Evolutionary conservation across 2,888 invertebrate species (phyloP).

Genomic region (Neoascia interrupta): DNA sequence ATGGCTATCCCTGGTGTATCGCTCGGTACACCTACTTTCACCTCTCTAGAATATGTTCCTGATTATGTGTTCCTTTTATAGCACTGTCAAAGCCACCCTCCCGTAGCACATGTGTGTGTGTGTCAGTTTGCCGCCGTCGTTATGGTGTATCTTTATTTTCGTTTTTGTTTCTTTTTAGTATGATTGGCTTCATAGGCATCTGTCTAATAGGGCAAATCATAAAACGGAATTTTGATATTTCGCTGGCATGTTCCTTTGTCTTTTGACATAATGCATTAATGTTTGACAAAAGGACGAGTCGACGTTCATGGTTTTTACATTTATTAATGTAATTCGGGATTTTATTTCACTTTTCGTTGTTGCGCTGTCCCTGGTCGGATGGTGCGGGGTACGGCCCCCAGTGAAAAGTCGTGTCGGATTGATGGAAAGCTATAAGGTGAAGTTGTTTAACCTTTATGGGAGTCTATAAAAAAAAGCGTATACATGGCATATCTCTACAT

Average conservation of each 20-base stretch:
- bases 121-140: neutral
- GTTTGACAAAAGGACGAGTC: slow-evolving; percentile 38
- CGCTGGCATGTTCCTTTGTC: slow-evolving; percentile 36
- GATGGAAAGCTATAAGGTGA: slow-evolving; percentile 57
- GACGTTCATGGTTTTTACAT: slow-evolving; percentile 52
- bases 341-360: slow-evolving; percentile 35
- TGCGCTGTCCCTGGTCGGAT: slow-evolving; percentile 4
- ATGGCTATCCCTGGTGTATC: too few species aligned
- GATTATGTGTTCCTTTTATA: neutral
- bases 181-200: slow-evolving; percentile 67
- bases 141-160: slow-evolving; percentile 20
- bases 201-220: slow-evolving; percentile 65
- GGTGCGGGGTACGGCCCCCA: slow-evolving; percentile 6
- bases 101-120: neutral
- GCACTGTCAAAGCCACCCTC: neutral
- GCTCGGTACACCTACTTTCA: too few species aligned
- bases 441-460: slow-evolving; percentile 63
- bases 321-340: slow-evolving; percentile 62
- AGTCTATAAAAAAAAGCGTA: slow-evolving; percentile 54
- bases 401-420: slow-evolving; percentile 40
- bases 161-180: slow-evolving; percentile 57
- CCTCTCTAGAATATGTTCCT: too few species aligned
- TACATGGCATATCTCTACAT: slow-evolving; percentile 20
- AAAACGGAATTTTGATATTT: slow-evolving; percentile 66
- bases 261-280: slow-evolving; percentile 63